phyloP scores from a whole-genome alignment of 2,797 vertebrate species.

The Benthosema pterotum region DNA sequence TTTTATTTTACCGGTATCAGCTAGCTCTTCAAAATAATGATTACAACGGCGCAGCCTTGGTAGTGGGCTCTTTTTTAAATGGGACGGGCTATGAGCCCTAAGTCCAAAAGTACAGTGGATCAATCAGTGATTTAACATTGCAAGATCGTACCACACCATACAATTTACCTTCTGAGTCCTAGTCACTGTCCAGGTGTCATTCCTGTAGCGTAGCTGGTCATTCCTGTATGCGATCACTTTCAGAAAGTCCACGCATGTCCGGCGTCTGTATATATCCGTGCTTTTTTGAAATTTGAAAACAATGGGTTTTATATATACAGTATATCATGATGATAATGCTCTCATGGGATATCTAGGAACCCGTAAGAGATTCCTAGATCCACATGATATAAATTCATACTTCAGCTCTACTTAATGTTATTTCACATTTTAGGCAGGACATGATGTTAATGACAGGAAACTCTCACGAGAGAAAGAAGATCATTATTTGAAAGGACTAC shows the following conservation, averaged over 20 bases:
- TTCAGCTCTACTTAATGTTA: not conserved
- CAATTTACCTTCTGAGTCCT: constrained; percentile 61
- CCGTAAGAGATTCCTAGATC: no score
- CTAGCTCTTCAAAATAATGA: no score
- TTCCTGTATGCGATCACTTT: constrained; percentile 46
- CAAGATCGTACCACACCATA: not conserved
- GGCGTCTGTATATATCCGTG: not conserved
- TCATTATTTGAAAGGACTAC: not conserved
- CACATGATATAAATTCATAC: not conserved
- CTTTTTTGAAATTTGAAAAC: constrained; percentile 32
- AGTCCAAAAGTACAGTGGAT: not conserved
- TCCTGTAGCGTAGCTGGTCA: constrained; percentile 62
- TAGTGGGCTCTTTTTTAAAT: no score
- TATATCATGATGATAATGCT: no score
- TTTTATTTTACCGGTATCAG: no score
- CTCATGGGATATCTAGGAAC: no score
- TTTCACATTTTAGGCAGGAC: not conserved
- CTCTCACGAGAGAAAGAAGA: not conserved
- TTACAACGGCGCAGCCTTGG: no score
- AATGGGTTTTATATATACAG: no score
- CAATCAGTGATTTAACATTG: not conserved
- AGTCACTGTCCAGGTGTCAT: constrained; percentile 31
- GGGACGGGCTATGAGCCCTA: no score
- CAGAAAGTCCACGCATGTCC: no score
- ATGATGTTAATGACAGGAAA: no score